Percentiles rank a stretch among this genome's conserved stretches.
phyloP scores from a whole-genome alignment of 2,888 invertebrate genomes.

The Heterodera filipjevi region DNA sequence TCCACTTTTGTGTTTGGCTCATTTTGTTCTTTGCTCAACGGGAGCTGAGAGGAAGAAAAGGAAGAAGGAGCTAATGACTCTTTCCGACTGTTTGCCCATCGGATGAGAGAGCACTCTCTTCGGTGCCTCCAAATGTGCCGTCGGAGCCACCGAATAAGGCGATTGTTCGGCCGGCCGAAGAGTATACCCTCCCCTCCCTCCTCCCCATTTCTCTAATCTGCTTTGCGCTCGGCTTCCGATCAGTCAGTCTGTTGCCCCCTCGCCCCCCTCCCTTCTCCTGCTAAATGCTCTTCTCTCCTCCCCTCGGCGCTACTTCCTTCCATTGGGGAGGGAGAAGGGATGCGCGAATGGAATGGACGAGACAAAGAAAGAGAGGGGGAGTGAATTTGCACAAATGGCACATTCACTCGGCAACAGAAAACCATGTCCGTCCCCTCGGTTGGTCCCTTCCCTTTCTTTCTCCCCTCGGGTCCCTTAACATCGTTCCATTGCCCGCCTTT shows the following conservation, averaged over 20 bases:
- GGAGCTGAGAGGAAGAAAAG: background rate
- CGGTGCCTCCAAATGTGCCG: slow-evolving; percentile 4
- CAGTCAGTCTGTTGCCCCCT: too few relatives aligned
- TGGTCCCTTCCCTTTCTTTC: background rate
- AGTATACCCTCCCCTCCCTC: slow-evolving; percentile 5
- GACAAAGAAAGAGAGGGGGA: too few relatives aligned
- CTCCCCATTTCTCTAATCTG: background rate
- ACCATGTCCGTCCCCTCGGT: too few relatives aligned
- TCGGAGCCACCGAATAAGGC: slow-evolving; percentile 30
- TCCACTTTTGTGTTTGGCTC: background rate
- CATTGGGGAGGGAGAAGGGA: background rate
- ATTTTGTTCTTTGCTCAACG: slow-evolving; percentile 15
- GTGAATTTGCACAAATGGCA: too few relatives aligned
- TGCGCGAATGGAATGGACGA: background rate
- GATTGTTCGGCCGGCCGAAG: slow-evolving; percentile 19
- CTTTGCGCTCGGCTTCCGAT: slow-evolving; percentile 27
- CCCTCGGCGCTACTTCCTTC: background rate
- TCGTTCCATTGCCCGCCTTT: background rate
- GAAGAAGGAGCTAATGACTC: background rate
- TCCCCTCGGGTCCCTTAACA: background rate
- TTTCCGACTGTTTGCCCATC: slow-evolving; percentile 20
- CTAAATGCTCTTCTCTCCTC: background rate
- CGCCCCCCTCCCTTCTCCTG: background rate
- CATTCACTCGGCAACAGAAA: too few relatives aligned
- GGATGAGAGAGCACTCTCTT: slow-evolving; percentile 14